Evolutionary conservation across 2,888 invertebrate genomes (phyloP).

Genomic region (Drosophila kanekoi): DNA sequence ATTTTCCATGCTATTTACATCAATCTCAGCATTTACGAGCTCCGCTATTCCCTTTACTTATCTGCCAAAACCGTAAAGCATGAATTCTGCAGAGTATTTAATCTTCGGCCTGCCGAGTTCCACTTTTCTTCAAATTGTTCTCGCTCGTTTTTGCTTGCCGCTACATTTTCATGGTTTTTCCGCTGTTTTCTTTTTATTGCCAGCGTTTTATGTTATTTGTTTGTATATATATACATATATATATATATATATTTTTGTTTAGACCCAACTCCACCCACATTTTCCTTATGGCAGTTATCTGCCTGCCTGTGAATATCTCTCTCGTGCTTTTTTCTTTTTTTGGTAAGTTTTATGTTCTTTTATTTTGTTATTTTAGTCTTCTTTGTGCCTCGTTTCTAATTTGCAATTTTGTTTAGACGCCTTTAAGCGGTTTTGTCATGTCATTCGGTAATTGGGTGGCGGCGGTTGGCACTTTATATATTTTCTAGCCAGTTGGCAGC

Average conservation of each 20-base stretch:
- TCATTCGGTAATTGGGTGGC: constrained; percentile 84
- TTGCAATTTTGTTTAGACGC: constrained; percentile 83
- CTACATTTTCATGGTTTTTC: constrained; percentile 69
- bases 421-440: constrained; percentile 83
- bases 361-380: constrained; percentile 58
- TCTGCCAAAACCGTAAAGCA: neutral
- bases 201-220: constrained; percentile 71
- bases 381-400: constrained; percentile 74
- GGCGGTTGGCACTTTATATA: constrained; percentile 84
- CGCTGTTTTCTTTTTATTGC: constrained; percentile 70
- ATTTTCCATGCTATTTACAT: too few species aligned
- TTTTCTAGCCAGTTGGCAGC: constrained; percentile 58
- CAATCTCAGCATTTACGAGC: too few species aligned
- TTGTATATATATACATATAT: constrained; percentile 35
- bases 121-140: constrained; percentile 1
- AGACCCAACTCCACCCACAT: too few species aligned
- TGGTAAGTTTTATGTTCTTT: constrained; percentile 66
- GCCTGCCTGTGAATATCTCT: constrained; percentile 34
- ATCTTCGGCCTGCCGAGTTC: neutral
- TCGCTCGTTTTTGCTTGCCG: constrained; percentile 33
- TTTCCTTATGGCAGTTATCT: constrained; percentile 57
- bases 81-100: neutral
- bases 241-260: constrained; percentile 2
- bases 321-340: neutral
- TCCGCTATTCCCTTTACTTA: neutral